Percentiles rank a stretch among this genome's conserved stretches.
Conservation (phyloP, 2,113 vertebrate genomes). For the Oenanthe oenanthe region DNA sequence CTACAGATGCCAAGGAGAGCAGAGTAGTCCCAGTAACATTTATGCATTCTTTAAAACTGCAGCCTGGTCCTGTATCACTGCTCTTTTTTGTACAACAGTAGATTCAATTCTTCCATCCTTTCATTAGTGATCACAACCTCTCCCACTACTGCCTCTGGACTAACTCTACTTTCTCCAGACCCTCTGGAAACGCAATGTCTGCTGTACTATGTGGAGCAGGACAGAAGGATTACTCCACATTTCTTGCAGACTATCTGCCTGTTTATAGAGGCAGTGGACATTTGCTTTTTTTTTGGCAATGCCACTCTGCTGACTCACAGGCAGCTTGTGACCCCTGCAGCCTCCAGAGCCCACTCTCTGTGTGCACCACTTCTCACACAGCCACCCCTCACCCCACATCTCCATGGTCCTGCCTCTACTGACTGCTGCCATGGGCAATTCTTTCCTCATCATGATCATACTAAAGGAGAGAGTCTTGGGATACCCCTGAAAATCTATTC, state of each 20-base stretch:
- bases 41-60: not conserved
- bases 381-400: accelerated
- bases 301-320: not conserved
- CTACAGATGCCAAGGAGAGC: not conserved
- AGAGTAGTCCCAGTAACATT: not conserved
- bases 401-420: not conserved
- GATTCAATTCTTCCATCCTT: not conserved
- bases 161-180: not conserved
- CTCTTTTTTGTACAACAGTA: not conserved
- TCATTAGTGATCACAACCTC: not conserved
- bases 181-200: not conserved
- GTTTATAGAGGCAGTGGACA: not conserved
- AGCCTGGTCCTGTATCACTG: not conserved
- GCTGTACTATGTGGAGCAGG: not conserved
- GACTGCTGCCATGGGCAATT: not conserved
- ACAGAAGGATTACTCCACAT: not conserved
- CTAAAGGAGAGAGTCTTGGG: not conserved
- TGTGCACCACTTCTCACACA: accelerated
- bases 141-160: not conserved
- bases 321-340: not conserved
- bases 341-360: not conserved
- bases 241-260: not conserved
- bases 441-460: not conserved
- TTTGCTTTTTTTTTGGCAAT: not conserved
- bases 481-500: not conserved